Evolutionary conservation across 1,140 invertebrate genomes (phyloP).

Genomic region (Semibalanus balanoides): DNA sequence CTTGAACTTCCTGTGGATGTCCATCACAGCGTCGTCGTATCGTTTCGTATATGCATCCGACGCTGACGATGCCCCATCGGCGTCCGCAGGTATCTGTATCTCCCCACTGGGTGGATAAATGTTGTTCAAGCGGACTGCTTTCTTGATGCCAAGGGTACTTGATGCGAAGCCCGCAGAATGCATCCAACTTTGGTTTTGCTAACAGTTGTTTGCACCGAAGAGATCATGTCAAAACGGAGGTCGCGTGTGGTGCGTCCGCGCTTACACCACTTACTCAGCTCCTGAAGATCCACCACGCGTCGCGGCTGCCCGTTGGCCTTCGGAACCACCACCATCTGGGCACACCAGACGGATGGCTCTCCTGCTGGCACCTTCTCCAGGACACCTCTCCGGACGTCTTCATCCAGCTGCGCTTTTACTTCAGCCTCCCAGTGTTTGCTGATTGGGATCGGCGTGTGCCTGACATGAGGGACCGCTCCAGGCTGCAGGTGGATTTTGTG

Average conservation of each 20-base stretch:
- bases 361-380: conserved; percentile 8
- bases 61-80: conserved; percentile 11
- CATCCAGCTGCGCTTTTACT: conserved; percentile 8
- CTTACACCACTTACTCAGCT: conserved; percentile 6
- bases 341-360: conserved; percentile 10
- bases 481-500: conserved; percentile 10
- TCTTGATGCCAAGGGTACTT: conserved; percentile 10
- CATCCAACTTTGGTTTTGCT: conserved; percentile 10
- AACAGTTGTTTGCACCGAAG: not conserved
- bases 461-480: conserved; percentile 2
- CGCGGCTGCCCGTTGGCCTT: not conserved
- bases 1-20: conserved; percentile 7
- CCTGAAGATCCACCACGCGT: conserved; percentile 6
- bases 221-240: conserved; percentile 13
- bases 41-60: conserved; percentile 10
- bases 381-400: conserved; percentile 6
- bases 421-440: conserved; percentile 12
- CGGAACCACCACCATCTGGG: conserved; percentile 12
- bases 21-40: conserved; percentile 8
- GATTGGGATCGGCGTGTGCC: conserved; percentile 7
- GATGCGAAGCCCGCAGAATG: conserved; percentile 9
- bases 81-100: not conserved
- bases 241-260: conserved; percentile 8
- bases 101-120: conserved; percentile 6
- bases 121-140: conserved; percentile 8